These are phyloP conservation scores for Drosophila ezoana DNA, from an alignment of 2,888 invertebrate genomes.

Conservation along the genomic window DNA sequence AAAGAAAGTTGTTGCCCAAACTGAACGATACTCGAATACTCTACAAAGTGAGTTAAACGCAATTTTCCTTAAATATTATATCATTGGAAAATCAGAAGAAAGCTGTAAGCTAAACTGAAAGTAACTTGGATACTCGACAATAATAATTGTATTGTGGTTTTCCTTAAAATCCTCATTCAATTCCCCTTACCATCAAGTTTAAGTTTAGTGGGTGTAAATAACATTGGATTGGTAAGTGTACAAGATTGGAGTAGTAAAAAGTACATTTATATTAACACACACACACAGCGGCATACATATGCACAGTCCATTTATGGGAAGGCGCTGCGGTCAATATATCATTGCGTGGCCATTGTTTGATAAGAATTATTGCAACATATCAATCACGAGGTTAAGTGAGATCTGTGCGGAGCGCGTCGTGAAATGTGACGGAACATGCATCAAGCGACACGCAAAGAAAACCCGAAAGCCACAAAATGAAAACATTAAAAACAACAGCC, in stretches of 20 bases:
- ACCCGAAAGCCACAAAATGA: slow-evolving; percentile 60
- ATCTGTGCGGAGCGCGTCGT: slow-evolving; percentile 45
- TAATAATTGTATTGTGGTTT: neutral
- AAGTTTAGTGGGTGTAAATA: neutral
- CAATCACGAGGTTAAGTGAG: slow-evolving; percentile 77
- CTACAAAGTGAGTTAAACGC: slow-evolving; percentile 2
- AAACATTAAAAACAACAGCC: slow-evolving; percentile 72
- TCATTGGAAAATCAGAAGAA: no score
- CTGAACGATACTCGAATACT: slow-evolving; percentile 4
- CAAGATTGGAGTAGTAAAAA: slow-evolving; percentile 7
- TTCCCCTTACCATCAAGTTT: no score
- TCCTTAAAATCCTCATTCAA: no score
- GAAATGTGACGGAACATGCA: slow-evolving; percentile 77
- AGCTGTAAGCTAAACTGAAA: neutral
- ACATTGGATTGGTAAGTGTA: slow-evolving; percentile 12
- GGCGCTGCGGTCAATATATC: slow-evolving; percentile 62
- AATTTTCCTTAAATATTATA: no score
- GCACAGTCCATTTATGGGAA: slow-evolving; percentile 41
- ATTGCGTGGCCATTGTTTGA: slow-evolving; percentile 67
- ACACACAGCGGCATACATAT: neutral
- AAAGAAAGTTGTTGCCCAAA: neutral
- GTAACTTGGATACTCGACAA: neutral
- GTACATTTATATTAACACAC: slow-evolving; percentile 6
- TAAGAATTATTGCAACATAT: slow-evolving; percentile 80
- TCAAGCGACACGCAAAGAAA: slow-evolving; percentile 74